These are phyloP conservation scores for Gasterosteus nipponicus DNA, from an alignment of 2,113 vertebrate genomes.

Conservation along the genomic window DNA sequence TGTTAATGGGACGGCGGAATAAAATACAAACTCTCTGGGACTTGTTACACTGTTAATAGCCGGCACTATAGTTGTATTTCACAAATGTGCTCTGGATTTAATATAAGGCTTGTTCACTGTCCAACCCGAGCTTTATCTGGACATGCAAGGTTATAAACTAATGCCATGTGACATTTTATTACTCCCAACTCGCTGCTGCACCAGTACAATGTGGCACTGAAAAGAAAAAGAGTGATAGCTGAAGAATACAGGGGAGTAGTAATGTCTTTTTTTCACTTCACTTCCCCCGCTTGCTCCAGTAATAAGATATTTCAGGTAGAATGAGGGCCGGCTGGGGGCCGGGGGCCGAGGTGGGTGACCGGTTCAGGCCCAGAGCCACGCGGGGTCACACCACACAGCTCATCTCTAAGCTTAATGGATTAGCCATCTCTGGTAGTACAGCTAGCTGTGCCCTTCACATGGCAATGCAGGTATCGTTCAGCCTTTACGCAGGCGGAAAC, in stretches of 20 bases:
- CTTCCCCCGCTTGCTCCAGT: background rate
- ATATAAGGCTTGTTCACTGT: background rate
- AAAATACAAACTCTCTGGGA: background rate
- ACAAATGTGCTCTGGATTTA: background rate
- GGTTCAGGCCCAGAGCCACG: slow-evolving; percentile 37
- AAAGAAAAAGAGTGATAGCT: background rate
- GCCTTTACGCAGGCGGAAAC: slow-evolving; percentile 41
- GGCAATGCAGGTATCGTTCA: slow-evolving; percentile 54
- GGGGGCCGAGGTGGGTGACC: slow-evolving; percentile 55
- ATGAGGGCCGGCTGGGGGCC: slow-evolving; percentile 30
- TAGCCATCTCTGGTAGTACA: slow-evolving; percentile 68
- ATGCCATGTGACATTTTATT: slow-evolving; percentile 1
- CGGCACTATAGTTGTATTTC: background rate
- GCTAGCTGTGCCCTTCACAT: slow-evolving; percentile 72
- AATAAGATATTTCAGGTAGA: slow-evolving; percentile 20
- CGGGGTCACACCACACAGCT: slow-evolving; percentile 70
- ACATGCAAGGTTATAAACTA: slow-evolving; percentile 11
- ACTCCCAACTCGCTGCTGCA: background rate
- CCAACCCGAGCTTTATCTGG: background rate
- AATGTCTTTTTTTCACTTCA: slow-evolving; percentile 4
- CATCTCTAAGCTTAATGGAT: slow-evolving; percentile 79
- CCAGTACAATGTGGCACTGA: background rate
- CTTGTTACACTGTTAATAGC: background rate
- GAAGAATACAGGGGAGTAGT: background rate
- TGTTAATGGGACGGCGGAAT: background rate